These are phyloP conservation scores for Odontesthes bonariensis DNA, from an alignment of 2,113 vertebrate genomes.

Conservation along the genomic window DNA sequence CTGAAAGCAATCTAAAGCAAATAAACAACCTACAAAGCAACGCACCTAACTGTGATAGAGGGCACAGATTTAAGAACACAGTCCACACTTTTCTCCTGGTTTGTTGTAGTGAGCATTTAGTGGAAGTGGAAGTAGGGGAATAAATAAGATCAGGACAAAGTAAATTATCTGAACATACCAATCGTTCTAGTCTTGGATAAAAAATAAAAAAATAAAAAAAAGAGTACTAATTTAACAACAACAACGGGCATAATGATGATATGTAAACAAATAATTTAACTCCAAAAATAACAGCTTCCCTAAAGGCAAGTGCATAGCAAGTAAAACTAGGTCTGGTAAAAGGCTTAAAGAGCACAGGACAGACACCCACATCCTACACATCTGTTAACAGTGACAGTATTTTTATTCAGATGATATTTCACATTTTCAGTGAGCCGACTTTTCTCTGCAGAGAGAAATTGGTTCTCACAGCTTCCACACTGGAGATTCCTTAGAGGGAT, in stretches of 20 bases:
- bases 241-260: background rate
- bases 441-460: slow-evolving; percentile 44
- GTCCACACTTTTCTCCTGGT: background rate
- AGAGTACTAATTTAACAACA: background rate
- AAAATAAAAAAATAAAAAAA: slow-evolving; percentile 14
- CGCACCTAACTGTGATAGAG: background rate
- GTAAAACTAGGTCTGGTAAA: slow-evolving; percentile 4
- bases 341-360: background rate
- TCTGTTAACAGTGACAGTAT: slow-evolving; percentile 14
- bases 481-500: slow-evolving; percentile 40
- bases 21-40: slow-evolving; percentile 15
- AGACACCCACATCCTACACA: slow-evolving; percentile 2
- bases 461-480: slow-evolving; percentile 30
- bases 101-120: background rate
- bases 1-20: slow-evolving; percentile 22
- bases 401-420: background rate
- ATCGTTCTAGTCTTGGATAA: slow-evolving; percentile 5
- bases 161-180: slow-evolving; percentile 9
- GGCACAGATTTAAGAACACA: slow-evolving; percentile 3
- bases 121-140: slow-evolving; percentile 1
- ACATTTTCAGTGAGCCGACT: background rate
- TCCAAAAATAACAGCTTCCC: slow-evolving; percentile 5
- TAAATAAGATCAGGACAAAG: background rate
- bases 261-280: slow-evolving; percentile 13
- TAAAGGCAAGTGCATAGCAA: slow-evolving; percentile 10